These are phyloP conservation scores for Oxygymnocypris stewartii DNA, from an alignment of 2,113 vertebrate genomes.

Conservation along the genomic window DNA sequence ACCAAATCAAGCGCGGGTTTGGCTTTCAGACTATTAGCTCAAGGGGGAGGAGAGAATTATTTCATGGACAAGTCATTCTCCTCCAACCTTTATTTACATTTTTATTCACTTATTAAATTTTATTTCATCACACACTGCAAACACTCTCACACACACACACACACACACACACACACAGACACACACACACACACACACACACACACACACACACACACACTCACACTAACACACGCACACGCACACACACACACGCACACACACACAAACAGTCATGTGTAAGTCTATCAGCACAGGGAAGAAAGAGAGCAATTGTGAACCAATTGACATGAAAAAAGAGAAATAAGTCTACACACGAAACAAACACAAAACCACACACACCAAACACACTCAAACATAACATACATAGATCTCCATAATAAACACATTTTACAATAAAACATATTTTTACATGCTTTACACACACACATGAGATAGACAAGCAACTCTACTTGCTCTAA, in stretches of 20 bases:
- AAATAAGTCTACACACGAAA: constrained; percentile 64
- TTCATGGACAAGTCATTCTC: constrained; percentile 98
- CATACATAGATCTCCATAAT: no score
- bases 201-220: constrained; percentile 65
- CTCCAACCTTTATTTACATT: constrained; percentile 99
- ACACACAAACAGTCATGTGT: constrained; percentile 75
- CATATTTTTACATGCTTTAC: no score
- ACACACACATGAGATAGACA: neutral
- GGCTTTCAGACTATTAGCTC: constrained; percentile 94
- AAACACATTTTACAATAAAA: no score
- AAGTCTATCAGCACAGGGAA: constrained; percentile 85
- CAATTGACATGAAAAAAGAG: constrained; percentile 63
- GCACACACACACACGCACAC: constrained; percentile 64
- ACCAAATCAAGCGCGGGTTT: constrained; percentile 94
- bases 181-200: constrained; percentile 68
- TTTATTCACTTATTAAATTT: constrained; percentile 99
- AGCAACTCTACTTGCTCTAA: no score
- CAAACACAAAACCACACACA: neutral
- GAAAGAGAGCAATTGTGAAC: constrained; percentile 31
- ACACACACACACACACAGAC: constrained; percentile 57
- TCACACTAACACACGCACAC: constrained; percentile 60
- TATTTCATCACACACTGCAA: constrained; percentile 82
- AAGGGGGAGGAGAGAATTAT: constrained; percentile 88
- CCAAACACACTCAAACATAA: neutral
- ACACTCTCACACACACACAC: constrained; percentile 54